Percentiles rank a stretch among this genome's conserved stretches.
These are phyloP conservation scores for Carlito syrichta DNA, from an alignment of 2,113 vertebrate genomes.

Conservation along the genomic window DNA sequence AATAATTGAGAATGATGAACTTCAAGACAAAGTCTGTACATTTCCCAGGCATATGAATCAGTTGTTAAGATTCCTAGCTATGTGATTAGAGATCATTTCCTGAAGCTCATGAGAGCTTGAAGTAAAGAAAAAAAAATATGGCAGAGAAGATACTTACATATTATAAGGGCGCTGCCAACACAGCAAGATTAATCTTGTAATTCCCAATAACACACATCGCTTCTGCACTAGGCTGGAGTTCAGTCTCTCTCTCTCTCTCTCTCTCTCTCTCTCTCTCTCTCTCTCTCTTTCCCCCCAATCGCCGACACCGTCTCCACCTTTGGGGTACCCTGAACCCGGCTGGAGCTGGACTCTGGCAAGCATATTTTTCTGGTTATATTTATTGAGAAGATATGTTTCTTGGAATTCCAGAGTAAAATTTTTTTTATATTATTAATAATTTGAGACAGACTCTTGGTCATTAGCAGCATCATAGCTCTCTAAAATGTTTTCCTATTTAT, in stretches of 20 bases:
- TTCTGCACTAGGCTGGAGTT: too few relatives aligned
- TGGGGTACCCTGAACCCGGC: too few relatives aligned
- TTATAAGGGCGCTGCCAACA: neutral
- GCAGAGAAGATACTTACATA: neutral
- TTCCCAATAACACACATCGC: too few relatives aligned
- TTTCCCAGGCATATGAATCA: neutral
- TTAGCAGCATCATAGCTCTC: neutral
- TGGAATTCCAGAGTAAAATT: neutral
- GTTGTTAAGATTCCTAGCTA: neutral
- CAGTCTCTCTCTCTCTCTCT: too few relatives aligned
- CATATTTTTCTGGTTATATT: slow-evolving; percentile 32
- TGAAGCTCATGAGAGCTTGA: neutral
- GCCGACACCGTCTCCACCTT: too few relatives aligned
- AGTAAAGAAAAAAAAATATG: neutral
- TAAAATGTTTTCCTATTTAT: neutral
- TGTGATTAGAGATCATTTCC: neutral
- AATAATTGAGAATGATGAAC: neutral
- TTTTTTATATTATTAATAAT: neutral
- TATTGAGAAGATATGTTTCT: slow-evolving; percentile 9
- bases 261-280: too few relatives aligned
- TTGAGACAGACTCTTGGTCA: neutral
- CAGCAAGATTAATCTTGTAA: neutral
- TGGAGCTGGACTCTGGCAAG: too few relatives aligned
- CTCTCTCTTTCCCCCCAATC: too few relatives aligned
- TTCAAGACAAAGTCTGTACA: neutral